These are phyloP conservation scores for Formicarius rufipectus DNA, from an alignment of 2,113 vertebrate genomes.

Conservation along the genomic window DNA sequence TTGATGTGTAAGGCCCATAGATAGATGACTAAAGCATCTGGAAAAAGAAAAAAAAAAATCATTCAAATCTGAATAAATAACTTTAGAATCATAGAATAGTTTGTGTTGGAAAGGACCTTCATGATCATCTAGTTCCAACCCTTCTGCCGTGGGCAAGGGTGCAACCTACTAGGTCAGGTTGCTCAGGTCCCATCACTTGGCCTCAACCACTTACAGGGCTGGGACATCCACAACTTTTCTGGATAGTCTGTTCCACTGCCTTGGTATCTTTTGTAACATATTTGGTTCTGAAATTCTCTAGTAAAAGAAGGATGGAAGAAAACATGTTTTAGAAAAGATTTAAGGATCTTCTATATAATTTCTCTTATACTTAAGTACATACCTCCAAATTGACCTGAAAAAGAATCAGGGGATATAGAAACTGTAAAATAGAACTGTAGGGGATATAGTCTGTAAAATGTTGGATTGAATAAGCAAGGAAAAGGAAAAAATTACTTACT, in stretches of 20 bases:
- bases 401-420: background rate
- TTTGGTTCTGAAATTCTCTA: background rate
- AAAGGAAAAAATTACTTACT: background rate
- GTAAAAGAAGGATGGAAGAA: background rate
- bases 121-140: background rate
- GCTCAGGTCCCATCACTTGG: background rate
- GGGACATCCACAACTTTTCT: background rate
- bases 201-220: background rate
- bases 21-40: background rate
- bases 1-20: background rate
- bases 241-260: background rate
- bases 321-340: background rate
- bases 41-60: background rate
- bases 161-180: background rate
- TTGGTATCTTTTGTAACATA: background rate
- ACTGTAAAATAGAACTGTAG: too few species aligned
- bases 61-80: background rate
- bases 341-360: background rate
- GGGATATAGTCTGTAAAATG: background rate
- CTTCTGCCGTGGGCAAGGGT: background rate
- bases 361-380: background rate
- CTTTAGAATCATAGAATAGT: background rate
- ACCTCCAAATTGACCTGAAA: background rate
- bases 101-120: background rate
- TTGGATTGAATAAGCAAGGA: background rate